Evolutionary conservation across 2,888 invertebrate species (phyloP), one percentile per base, ranked within the genome.

Genomic region (Tuberolachnus salignus): DNA sequence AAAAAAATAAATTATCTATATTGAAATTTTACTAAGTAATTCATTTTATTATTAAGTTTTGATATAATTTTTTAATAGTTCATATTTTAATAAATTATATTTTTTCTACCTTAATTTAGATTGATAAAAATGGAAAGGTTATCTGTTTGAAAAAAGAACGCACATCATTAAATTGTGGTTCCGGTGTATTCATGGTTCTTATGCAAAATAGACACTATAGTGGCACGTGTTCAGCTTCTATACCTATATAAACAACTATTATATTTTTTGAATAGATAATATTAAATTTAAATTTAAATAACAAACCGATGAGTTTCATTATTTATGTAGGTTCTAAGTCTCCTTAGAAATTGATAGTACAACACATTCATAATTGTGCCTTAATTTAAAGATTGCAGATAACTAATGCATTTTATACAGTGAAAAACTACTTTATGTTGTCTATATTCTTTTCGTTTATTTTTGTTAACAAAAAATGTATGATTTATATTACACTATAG

Each of bases 201-300:
- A 99, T 99, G 93, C 96, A 95, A 87, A 97, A 99, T 88, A 91
- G 98, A 82, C 97, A 98, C 87, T 98, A 98, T 88, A 99, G 99
- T 87, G 99, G 99, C 84, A 98, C 98, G 88, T 99, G 99, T 87
- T 94, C 94, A 86, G 92, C 95, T 86, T 99, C 98, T 81, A 93
- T 95, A 87, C 75, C 75, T 16, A 75, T 66, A 51, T 80, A 57
- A 19, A 61, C 34, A 26, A 26, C 26, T 19, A n/a, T 46, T 75
- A 46, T 75, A 67, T 75, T 14, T 49, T 66, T 57, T 73, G 44
- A 74, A 26, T 66, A 46, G 23, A 67, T 75, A 46, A 75, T 26
- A 67, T 49, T 46, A 49, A 26, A 26, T 26, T 53, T 42, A 1
- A 14, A 55, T 67, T 53, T 46, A 42, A 11, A 16, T 16, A 49